Conservation (phyloP, 2,888 invertebrate species). For the Stegophylla sp. region DNA sequence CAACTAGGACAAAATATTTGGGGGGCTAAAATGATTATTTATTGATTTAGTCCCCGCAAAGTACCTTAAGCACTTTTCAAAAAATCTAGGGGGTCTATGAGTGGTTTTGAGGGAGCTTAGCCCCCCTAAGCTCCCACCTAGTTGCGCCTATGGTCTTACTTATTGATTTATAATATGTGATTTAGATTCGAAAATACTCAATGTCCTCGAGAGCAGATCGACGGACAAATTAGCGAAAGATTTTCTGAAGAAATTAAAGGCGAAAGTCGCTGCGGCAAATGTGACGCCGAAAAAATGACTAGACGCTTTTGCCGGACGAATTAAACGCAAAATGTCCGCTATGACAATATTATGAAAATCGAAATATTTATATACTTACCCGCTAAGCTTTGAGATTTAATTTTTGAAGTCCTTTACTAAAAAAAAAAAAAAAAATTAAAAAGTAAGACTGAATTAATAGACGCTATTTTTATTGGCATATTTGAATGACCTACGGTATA, state of each 20-base stretch:
- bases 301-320: slow-evolving; percentile 19
- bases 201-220: slow-evolving; percentile 80
- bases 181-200: slow-evolving; percentile 74
- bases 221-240: slow-evolving; percentile 89
- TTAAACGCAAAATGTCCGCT: slow-evolving; percentile 39
- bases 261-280: slow-evolving; percentile 65
- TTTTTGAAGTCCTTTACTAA: background rate
- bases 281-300: slow-evolving; percentile 50
- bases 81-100: no score
- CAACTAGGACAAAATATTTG: no score
- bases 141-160: no score
- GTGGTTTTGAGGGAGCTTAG: no score
- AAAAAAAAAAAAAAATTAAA: background rate
- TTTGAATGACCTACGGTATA: no score
- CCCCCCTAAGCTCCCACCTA: no score
- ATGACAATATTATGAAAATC: slow-evolving; percentile 22
- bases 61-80: no score
- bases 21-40: no score
- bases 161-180: slow-evolving; percentile 33
- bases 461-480: slow-evolving; percentile 11
- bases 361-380: background rate
- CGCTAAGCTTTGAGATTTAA: background rate
- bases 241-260: slow-evolving; percentile 81
- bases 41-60: no score
- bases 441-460: slow-evolving; percentile 39